phyloP scores from a whole-genome alignment of 2,113 vertebrate genomes.

The Varanus salvator region DNA sequence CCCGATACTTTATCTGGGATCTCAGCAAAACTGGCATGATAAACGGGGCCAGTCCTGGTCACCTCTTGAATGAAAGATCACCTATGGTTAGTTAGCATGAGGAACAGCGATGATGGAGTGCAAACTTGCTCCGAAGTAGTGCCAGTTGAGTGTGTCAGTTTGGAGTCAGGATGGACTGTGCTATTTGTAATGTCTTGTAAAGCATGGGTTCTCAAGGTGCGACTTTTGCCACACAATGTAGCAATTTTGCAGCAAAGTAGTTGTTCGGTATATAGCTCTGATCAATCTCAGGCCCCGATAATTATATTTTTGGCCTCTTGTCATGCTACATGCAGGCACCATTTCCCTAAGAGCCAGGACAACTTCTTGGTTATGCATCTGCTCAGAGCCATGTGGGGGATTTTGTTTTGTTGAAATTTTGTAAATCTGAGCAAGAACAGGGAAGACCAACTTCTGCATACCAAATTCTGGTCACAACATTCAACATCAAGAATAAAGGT shows the following conservation, averaged over 20 bases:
- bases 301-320: not conserved
- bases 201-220: not conserved
- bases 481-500: not conserved
- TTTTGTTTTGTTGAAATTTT: not conserved
- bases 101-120: conserved; percentile 37
- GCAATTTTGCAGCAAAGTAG: conserved; percentile 1
- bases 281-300: not conserved
- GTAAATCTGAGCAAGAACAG: not conserved
- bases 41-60: conserved; percentile 35
- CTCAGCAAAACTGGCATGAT: conserved; percentile 42
- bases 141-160: conserved; percentile 39
- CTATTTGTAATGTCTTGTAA: not conserved
- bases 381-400: not conserved
- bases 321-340: not conserved
- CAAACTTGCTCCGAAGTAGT: conserved; percentile 41
- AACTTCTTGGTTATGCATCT: not conserved
- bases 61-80: conserved; percentile 19
- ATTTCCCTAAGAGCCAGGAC: not conserved
- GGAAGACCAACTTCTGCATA: not conserved
- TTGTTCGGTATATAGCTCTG: not conserved
- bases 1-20: conserved; percentile 38
- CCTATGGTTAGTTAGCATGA: conserved; percentile 48
- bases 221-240: not conserved
- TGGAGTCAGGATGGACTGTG: not conserved
- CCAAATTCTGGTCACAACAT: not conserved